Conservation (phyloP, 2,888 invertebrate genomes). For the Pantelozetes paolii region DNA sequence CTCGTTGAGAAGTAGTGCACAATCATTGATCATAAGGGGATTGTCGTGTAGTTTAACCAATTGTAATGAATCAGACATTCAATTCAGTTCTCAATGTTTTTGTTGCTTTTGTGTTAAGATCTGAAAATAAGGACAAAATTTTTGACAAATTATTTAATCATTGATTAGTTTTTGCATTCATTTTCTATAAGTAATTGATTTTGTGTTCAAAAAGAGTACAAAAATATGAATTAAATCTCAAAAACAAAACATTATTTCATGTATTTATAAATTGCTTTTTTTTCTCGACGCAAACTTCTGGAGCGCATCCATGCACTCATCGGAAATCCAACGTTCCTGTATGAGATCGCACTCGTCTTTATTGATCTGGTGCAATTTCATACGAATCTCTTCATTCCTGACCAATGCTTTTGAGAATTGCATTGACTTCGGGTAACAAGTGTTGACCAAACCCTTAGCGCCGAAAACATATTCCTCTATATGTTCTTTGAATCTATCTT, state of each 20-base stretch:
- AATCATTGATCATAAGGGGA: conserved; percentile 7
- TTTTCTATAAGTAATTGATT: too few species aligned
- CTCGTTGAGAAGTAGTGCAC: conserved; percentile 37
- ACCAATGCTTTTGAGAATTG: conserved; percentile 67
- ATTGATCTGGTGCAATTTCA: conserved; percentile 64
- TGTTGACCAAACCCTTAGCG: conserved; percentile 37
- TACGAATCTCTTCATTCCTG: conserved; percentile 57
- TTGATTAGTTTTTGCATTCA: too few species aligned
- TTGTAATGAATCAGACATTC: not conserved
- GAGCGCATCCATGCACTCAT: conserved; percentile 64
- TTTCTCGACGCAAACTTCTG: conserved; percentile 49
- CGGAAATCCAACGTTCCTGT: conserved; percentile 61
- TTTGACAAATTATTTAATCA: not conserved
- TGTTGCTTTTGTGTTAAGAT: not conserved
- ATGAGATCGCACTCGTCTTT: conserved; percentile 66
- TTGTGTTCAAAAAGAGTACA: too few species aligned
- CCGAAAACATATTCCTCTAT: conserved; percentile 54
- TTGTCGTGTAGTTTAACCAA: conserved; percentile 38
- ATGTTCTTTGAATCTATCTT: conserved; percentile 59
- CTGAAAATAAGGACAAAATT: not conserved
- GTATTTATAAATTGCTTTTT: not conserved
- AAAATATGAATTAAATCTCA: too few species aligned
- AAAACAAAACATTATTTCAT: too few species aligned
- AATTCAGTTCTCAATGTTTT: too few species aligned
- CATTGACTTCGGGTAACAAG: conserved; percentile 57